A percentile compares a stretch with the other conserved stretches of the same genome.
These are phyloP conservation scores for Trichomycterus rosablanca DNA, from an alignment of 2,113 vertebrate species.

Conservation along the genomic window DNA sequence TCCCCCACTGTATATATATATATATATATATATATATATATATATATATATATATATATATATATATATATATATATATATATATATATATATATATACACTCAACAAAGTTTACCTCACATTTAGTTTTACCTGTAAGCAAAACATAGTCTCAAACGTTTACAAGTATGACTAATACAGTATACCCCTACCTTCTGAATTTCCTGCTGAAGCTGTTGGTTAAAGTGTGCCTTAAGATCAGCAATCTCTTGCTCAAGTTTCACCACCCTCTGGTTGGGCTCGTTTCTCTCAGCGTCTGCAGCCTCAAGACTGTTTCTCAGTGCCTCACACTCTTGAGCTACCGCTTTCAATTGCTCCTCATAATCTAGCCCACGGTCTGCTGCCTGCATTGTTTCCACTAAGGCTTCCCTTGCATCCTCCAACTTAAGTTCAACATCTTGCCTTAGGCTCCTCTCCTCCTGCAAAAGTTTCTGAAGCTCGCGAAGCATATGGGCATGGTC, in stretches of 20 bases:
- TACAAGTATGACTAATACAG: no score
- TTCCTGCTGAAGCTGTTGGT: conserved; percentile 78
- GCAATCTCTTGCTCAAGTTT: conserved; percentile 75
- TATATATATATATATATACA: no score
- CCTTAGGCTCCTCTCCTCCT: conserved; percentile 71
- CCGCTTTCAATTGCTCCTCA: conserved; percentile 65
- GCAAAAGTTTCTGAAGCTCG: conserved; percentile 85
- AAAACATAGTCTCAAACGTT: no score
- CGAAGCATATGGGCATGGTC: conserved; percentile 85
- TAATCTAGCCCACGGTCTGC: conserved; percentile 64
- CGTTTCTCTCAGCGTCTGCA: conserved; percentile 60
- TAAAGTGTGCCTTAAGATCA: conserved; percentile 72
- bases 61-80: no score
- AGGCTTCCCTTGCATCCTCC: conserved; percentile 68
- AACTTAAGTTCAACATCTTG: conserved; percentile 76
- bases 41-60: no score
- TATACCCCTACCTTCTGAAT: conserved; percentile 48
- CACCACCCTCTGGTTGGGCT: conserved; percentile 69
- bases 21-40: no score
- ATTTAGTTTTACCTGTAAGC: no score
- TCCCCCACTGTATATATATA: no score
- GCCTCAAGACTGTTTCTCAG: conserved; percentile 66
- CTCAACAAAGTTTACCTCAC: no score
- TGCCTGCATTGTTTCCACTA: conserved; percentile 55
- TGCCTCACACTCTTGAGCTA: conserved; percentile 69